Evolutionary conservation across 2,888 invertebrate genomes (phyloP).

Genomic region (Camponotus fellah): DNA sequence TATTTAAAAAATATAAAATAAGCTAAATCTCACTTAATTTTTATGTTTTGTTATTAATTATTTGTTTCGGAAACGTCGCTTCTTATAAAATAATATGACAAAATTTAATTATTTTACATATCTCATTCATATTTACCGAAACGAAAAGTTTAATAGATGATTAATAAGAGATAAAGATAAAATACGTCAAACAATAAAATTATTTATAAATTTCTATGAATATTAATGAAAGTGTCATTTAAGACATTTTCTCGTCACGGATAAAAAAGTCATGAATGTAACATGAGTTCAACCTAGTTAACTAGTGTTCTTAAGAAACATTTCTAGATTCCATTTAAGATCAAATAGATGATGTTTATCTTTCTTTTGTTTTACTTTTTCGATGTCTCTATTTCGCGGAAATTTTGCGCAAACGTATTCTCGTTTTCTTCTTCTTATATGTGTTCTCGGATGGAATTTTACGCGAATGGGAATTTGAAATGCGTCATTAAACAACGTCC

Average conservation of each 20-base stretch:
- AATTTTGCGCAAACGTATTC: not conserved
- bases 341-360: not conserved
- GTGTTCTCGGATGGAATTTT: not conserved
- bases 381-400: not conserved
- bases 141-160: not conserved
- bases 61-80: not conserved
- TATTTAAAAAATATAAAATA: not conserved
- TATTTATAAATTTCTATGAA: not conserved
- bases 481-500: slow-evolving; percentile 29
- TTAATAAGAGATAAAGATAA: not conserved
- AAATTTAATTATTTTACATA: not conserved
- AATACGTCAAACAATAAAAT: not conserved
- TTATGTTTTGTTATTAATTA: not conserved
- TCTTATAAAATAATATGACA: not conserved
- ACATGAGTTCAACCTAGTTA: not conserved
- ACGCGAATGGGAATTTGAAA: not conserved
- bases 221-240: not conserved
- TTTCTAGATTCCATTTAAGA: not conserved
- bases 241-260: not conserved
- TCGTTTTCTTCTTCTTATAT: slow-evolving; percentile 22
- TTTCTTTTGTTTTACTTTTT: slow-evolving; percentile 1
- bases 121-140: not conserved
- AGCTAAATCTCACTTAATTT: not conserved
- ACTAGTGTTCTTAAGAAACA: not conserved
- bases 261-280: not conserved